Percentiles rank a stretch among this genome's conserved stretches.
These are phyloP conservation scores for Listrodromus nycthemerus DNA, from an alignment of 2,888 invertebrate genomes.

Conservation along the genomic window DNA sequence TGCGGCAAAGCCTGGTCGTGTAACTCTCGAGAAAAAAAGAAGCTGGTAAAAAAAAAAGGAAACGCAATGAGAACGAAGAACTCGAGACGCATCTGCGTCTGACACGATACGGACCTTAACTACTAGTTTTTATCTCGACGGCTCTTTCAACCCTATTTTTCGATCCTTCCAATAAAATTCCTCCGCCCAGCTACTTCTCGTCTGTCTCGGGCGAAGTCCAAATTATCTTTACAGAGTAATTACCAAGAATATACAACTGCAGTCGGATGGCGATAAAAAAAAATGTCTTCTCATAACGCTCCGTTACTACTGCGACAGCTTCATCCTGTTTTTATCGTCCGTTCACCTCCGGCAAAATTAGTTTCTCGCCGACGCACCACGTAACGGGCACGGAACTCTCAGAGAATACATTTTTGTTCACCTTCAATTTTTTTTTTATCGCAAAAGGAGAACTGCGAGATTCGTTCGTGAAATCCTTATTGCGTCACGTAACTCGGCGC, in stretches of 20 bases:
- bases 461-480: constrained; percentile 54
- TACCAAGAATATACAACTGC: constrained; percentile 5
- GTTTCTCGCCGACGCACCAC: neutral
- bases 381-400: neutral
- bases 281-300: neutral
- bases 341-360: neutral
- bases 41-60: neutral
- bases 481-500: constrained; percentile 39
- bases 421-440: neutral
- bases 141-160: neutral
- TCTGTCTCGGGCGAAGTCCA: neutral
- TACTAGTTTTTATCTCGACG: constrained; percentile 19
- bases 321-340: constrained; percentile 43
- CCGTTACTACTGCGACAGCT: neutral
- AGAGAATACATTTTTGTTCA: no score
- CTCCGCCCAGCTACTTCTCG: neutral
- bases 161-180: neutral
- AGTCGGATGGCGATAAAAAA: constrained; percentile 40
- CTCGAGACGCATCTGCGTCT: constrained; percentile 7
- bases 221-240: neutral
- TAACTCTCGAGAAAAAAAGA: no score
- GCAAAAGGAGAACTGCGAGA: constrained; percentile 1
- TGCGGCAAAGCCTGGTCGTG: no score
- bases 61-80: constrained; percentile 22
- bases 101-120: constrained; percentile 34